phyloP scores from a whole-genome alignment of 2,797 vertebrate species.

The Dendrocincla fuliginosa region DNA sequence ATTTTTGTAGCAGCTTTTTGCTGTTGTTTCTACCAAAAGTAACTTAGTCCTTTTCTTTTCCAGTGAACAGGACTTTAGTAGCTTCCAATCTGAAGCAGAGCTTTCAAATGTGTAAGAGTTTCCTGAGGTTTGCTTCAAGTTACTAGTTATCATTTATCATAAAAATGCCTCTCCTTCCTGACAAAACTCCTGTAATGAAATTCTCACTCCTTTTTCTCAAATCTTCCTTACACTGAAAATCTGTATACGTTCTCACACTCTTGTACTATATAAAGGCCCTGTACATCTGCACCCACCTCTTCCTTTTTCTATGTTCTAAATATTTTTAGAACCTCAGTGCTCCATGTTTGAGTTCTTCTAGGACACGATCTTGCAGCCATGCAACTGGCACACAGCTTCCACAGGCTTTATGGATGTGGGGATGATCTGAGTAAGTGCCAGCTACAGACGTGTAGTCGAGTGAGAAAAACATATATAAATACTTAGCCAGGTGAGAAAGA shows the following conservation, averaged over 20 bases:
- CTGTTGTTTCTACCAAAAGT: background rate
- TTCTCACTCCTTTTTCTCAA: constrained; percentile 67
- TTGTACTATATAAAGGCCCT: constrained; percentile 70
- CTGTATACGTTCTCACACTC: constrained; percentile 68
- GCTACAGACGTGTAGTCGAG: background rate
- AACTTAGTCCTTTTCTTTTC: background rate
- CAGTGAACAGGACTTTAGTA: background rate
- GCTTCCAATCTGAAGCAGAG: background rate
- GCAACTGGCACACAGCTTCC: background rate
- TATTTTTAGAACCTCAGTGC: constrained; percentile 49
- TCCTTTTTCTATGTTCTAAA: constrained; percentile 51
- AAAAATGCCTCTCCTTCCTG: constrained; percentile 44
- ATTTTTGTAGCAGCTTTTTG: background rate
- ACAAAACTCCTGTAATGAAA: constrained; percentile 71
- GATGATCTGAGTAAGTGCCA: background rate
- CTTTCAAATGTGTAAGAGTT: background rate
- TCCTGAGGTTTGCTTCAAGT: constrained; percentile 38
- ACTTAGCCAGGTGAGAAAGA: background rate
- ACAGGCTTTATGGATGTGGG: background rate
- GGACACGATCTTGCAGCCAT: constrained; percentile 15
- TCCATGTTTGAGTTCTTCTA: constrained; percentile 34
- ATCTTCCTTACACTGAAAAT: constrained; percentile 57
- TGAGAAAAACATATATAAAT: constrained; percentile 13
- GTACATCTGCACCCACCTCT: constrained; percentile 58
- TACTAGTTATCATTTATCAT: constrained; percentile 10